A percentile compares a stretch with the other conserved stretches of the same genome.
Conservation (phyloP, 2,113 vertebrate species). For the Hyaena hyaena region DNA sequence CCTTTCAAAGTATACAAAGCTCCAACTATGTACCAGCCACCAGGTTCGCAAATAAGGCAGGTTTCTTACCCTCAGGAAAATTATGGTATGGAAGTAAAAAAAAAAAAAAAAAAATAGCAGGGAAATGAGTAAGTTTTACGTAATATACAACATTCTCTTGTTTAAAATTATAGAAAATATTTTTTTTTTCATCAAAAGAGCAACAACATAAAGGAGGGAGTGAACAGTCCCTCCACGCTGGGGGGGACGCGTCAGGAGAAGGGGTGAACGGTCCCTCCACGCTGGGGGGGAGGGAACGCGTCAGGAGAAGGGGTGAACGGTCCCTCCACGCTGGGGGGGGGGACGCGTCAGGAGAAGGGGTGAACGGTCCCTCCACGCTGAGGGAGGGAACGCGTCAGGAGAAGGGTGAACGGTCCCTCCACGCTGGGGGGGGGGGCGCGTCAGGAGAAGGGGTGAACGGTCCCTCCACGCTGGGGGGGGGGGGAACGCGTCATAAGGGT, state of each 20-base stretch:
- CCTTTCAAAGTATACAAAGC: background rate
- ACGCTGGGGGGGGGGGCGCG: no score
- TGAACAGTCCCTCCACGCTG: background rate
- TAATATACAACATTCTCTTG: background rate
- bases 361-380: no score
- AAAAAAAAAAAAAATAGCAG: background rate
- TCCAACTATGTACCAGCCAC: rapidly evolving
- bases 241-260: background rate
- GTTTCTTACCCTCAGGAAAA: background rate
- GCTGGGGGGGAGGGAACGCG: background rate
- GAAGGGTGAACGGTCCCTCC: no score
- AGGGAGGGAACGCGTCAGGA: no score
- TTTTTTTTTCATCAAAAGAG: background rate
- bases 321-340: no score
- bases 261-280: background rate
- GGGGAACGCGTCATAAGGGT: no score
- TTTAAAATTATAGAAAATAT: background rate
- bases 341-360: no score
- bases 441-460: no score
- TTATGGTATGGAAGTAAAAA: background rate
- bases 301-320: background rate
- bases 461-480: no score
- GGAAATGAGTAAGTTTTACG: background rate
- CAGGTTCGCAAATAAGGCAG: background rate
- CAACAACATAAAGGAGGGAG: background rate